Evolutionary conservation across 2,797 vertebrate genomes (phyloP).

Genomic region (Melanotaenia boesemani): DNA sequence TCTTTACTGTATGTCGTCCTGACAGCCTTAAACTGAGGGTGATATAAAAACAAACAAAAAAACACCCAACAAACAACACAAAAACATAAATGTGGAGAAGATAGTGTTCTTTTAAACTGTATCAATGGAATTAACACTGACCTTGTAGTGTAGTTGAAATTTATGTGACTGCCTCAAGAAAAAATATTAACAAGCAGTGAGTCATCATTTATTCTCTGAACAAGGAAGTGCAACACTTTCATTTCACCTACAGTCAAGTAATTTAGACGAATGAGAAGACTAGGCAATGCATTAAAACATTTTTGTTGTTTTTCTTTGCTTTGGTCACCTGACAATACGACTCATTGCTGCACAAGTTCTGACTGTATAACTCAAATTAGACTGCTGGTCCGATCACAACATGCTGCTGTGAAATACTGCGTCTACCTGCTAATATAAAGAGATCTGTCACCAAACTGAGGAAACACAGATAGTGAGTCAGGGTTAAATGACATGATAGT

Average conservation of each 20-base stretch:
- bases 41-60: too few relatives aligned
- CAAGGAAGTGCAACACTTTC: neutral
- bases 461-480: neutral
- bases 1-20: too few relatives aligned
- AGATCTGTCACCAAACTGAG: slow-evolving; percentile 13
- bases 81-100: too few relatives aligned
- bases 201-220: neutral
- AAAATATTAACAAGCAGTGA: neutral
- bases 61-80: neutral
- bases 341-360: neutral
- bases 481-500: neutral
- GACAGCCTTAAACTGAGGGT: too few relatives aligned
- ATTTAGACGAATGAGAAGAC: neutral
- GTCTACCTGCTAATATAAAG: slow-evolving; percentile 39
- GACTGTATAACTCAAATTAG: neutral
- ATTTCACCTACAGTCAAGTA: neutral
- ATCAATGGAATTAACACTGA: too few relatives aligned
- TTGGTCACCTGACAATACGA: neutral
- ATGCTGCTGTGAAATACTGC: slow-evolving; percentile 54
- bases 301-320: neutral
- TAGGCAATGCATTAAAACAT: too few relatives aligned
- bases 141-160: neutral
- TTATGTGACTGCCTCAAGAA: neutral
- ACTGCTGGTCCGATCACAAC: slow-evolving; percentile 22
- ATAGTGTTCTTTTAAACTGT: too few relatives aligned